Conservation (phyloP, 2,797 vertebrate species). For the Rousettus madagascariensis region DNA sequence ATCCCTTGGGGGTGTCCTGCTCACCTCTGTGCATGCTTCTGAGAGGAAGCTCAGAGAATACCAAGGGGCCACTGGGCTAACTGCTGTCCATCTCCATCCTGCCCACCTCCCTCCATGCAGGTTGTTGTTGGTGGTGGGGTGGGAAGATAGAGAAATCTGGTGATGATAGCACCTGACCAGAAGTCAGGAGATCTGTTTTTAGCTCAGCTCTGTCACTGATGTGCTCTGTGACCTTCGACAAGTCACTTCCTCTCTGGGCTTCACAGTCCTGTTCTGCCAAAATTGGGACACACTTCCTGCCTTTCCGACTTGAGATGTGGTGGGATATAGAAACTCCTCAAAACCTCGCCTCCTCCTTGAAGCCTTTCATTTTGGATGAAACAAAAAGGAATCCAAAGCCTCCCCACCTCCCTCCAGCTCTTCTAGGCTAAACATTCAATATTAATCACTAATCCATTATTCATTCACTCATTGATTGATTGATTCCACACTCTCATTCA, state of each 20-base stretch:
- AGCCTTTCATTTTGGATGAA: neutral
- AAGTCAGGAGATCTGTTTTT: conserved; percentile 45
- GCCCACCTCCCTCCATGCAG: neutral
- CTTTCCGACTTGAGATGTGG: neutral
- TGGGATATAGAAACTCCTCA: neutral
- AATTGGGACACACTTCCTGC: neutral
- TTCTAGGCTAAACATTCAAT: neutral
- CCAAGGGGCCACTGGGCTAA: neutral
- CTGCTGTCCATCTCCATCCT: fast-evolving
- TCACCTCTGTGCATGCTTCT: neutral
- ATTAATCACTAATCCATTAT: neutral
- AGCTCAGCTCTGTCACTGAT: neutral
- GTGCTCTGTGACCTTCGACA: conserved; percentile 46
- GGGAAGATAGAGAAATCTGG: neutral
- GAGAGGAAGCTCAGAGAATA: neutral
- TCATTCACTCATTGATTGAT: neutral
- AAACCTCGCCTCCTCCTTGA: neutral
- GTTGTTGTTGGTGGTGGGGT: neutral
- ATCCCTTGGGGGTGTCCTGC: neutral
- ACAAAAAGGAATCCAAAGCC: neutral
- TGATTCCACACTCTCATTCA: neutral
- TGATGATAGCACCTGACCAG: neutral
- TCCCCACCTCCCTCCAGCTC: neutral
- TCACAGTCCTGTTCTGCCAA: neutral
- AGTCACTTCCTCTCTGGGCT: conserved; percentile 50